These are phyloP conservation scores for Choloepus hoffmanni DNA, from an alignment of 2,113 vertebrate species.

Conservation along the genomic window DNA sequence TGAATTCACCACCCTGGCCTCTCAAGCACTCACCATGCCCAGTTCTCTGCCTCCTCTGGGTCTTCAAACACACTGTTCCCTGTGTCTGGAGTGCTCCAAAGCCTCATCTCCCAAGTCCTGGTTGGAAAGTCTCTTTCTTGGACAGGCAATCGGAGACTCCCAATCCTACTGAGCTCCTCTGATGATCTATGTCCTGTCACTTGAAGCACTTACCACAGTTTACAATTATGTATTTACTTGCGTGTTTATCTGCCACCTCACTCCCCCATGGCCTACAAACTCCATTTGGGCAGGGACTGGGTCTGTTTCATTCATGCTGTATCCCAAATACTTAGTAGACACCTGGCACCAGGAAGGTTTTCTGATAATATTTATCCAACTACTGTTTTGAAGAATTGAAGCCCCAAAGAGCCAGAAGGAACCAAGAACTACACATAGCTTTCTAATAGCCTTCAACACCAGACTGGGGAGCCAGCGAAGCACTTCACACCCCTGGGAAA, in stretches of 20 bases:
- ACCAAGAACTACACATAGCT: neutral
- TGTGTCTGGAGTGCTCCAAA: neutral
- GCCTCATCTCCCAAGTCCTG: neutral
- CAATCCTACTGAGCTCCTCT: neutral
- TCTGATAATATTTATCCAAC: neutral
- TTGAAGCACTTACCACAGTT: neutral
- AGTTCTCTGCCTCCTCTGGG: neutral
- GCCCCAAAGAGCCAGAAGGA: neutral
- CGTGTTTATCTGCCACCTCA: neutral
- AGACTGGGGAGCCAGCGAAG: neutral
- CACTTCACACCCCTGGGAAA: neutral
- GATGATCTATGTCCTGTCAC: neutral
- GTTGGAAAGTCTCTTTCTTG: conserved; percentile 2
- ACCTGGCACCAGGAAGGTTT: neutral
- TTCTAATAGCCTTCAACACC: neutral
- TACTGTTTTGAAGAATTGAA: neutral
- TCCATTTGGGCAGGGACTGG: neutral
- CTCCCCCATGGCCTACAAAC: neutral
- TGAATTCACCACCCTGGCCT: too few species aligned
- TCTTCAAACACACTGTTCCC: neutral
- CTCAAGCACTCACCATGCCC: neutral
- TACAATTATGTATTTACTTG: neutral
- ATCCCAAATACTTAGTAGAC: neutral
- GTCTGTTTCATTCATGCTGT: neutral
- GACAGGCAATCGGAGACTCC: neutral